These are phyloP conservation scores for Oryzias sinensis DNA, from an alignment of 2,797 vertebrate species.

Conservation along the genomic window DNA sequence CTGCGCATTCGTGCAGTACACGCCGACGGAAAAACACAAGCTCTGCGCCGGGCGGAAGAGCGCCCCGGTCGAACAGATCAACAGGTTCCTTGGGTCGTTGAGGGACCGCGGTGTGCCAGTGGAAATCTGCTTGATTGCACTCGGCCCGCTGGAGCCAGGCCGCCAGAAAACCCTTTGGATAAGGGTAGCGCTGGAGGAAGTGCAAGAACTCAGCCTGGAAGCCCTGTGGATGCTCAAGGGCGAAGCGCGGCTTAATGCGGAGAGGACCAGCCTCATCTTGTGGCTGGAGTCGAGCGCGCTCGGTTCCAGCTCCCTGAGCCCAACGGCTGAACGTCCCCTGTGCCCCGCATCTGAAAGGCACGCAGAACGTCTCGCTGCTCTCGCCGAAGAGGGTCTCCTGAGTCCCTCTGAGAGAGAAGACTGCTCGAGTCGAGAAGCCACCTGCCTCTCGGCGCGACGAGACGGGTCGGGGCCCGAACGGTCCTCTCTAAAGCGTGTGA, in stretches of 20 bases:
- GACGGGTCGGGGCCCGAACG: no score
- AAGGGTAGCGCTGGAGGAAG: neutral
- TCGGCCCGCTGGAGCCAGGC: fast-evolving
- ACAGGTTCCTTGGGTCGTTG: neutral
- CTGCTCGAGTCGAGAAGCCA: neutral
- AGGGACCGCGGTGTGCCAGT: fast-evolving
- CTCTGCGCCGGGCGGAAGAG: neutral
- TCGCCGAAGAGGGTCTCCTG: no score
- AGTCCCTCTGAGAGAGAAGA: neutral
- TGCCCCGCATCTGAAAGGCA: no score
- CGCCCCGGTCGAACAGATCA: neutral
- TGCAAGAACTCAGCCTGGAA: slow-evolving; percentile 7
- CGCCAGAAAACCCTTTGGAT: neutral
- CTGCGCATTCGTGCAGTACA: slow-evolving; percentile 6
- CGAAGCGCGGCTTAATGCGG: neutral
- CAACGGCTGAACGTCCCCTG: no score
- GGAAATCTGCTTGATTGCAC: neutral
- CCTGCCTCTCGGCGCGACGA: no score
- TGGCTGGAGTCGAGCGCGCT: no score
- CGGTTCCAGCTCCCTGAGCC: no score
- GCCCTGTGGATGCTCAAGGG: slow-evolving; percentile 17
- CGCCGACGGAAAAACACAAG: slow-evolving; percentile 5
- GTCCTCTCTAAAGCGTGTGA: no score
- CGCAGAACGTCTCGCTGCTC: no score
- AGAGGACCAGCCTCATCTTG: neutral